Base-by-base conservation (phyloP, 2,797 vertebrate genomes). In the Sciaenops ocellatus region DNA sequence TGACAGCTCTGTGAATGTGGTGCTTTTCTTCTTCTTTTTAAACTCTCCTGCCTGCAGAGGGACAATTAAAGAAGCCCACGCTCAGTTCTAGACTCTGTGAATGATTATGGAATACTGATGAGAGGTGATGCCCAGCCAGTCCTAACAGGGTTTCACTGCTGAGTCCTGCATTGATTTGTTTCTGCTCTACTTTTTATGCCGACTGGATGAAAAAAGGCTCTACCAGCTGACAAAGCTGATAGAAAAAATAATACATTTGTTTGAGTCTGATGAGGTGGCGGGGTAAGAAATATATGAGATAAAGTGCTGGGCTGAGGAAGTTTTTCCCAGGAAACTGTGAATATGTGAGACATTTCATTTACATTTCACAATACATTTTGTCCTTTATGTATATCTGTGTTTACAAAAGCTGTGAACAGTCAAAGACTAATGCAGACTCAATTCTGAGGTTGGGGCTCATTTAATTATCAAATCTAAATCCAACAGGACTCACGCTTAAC, bases 71-170 rank as follows among this genome's bases (percentile, higher is more conserved):
- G 81, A 59, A 84, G 78, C 71, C 83, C 69, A 56, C 34, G 74
- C 84, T 77, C 67, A 24, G 55, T 66, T 80, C 71, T 72, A 77
- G 80, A 81, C 83, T 70, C 73, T 1, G 47, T 2, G 83, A 85
- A 87, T 82, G 85, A 89, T 90, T 71, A 74, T 70, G 60, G 90
- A 94, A 93, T 94, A 90, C 88, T 89, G 91, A 94, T 92, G 89
- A 87, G 91, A 89, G 82, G 80, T 75, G 87, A 90, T 60, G 89
- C 76, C 61, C 61, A 24, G 78, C 80, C 87, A 70, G 76, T 89
- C 80, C 78, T 59, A 59, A 75, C 76, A 73, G 76, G 79, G 62
- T 67, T 83, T 78, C 79, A 69, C 79, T 51, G 82, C 70, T 1
- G 67, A 73, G 73, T 48, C 70, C 64, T 82, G 82, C 79, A 87